Base-by-base conservation (phyloP, 1,140 invertebrate genomes). In the Xylocopa sonorina region DNA sequence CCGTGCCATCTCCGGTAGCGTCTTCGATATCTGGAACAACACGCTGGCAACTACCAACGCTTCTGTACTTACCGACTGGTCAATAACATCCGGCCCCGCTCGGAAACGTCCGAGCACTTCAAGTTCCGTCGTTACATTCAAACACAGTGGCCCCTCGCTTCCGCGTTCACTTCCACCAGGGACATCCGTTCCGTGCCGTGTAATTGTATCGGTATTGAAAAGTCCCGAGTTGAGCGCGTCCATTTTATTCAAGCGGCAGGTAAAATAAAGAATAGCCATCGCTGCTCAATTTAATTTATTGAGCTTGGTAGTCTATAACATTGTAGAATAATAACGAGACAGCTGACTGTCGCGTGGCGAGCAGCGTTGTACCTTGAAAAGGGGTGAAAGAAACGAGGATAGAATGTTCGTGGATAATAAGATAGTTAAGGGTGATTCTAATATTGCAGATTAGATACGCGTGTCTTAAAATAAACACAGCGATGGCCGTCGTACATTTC, bases 1-100 rank as follows among this genome's bases (percentile, higher is more conserved):
- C 72, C 68, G 27, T 46, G 68, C 57, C 34, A 78, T 85, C 57
- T 84, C 55, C 68, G 57, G 53, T 78, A 84, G 51, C 43, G 69
- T 71, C 73, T 57, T 68, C 57, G 12, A 50, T 72, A 74, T 81
- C 63, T 80, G 41, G 72, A 53, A 69, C 67, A 29, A 74, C 78
- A 50, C 27, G 46, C 14, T 55, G 62, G 68, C 82, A 48, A 84
- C 46, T 72, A 21, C 58, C 41, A 34, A 53, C 63, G 71, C 58
- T 78, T 82, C 57, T 74, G 43, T 78, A 81, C 73, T 84, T 81
- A 50, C 77, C 63, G 66, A 74, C 57, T 80, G 68, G 72, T 80
- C 82, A 84, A 81, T 84, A 85, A 81, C 83, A 81, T 81, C 68
- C 78, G 82, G 48, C 50, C 62, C 55, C 29, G 58, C 24, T 32